Evolutionary conservation across 2,888 invertebrate species (phyloP).

Genomic region (Lepidochrysops patricia): DNA sequence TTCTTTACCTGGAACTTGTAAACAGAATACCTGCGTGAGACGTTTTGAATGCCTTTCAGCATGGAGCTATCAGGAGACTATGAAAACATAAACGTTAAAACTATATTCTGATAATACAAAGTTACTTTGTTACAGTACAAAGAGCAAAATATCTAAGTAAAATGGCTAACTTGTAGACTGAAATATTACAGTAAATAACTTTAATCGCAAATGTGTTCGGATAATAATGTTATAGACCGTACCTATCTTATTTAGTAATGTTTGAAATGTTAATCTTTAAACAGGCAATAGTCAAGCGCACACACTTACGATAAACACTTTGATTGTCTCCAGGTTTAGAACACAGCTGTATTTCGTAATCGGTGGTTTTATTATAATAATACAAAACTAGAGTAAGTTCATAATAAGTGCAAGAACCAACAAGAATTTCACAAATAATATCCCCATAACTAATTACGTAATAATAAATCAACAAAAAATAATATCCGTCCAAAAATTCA

Average conservation of each 20-base stretch:
- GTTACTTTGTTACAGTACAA: not conserved
- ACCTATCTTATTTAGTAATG: no score
- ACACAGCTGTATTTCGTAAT: no score
- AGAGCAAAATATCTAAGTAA: not conserved
- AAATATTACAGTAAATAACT: no score
- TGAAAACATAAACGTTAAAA: not conserved
- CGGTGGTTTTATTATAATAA: no score
- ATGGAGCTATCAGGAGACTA: no score
- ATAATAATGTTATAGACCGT: no score
- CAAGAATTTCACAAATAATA: not conserved
- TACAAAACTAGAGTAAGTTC: no score
- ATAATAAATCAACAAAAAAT: conserved; percentile 9
- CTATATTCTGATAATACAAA: not conserved
- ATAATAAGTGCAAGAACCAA: not conserved
- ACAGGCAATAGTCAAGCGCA: no score
- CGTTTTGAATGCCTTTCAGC: conserved; percentile 1
- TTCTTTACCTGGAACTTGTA: conserved; percentile 14
- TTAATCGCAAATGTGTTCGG: no score
- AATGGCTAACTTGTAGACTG: not conserved
- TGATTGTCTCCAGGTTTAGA: no score
- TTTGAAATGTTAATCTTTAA: no score
- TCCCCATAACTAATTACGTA: not conserved
- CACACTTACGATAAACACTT: no score
- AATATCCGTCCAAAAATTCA: conserved; percentile 39
- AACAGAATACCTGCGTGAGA: not conserved